These are phyloP conservation scores for Octodon degus DNA, from an alignment of 2,113 vertebrate genomes.

Conservation along the genomic window DNA sequence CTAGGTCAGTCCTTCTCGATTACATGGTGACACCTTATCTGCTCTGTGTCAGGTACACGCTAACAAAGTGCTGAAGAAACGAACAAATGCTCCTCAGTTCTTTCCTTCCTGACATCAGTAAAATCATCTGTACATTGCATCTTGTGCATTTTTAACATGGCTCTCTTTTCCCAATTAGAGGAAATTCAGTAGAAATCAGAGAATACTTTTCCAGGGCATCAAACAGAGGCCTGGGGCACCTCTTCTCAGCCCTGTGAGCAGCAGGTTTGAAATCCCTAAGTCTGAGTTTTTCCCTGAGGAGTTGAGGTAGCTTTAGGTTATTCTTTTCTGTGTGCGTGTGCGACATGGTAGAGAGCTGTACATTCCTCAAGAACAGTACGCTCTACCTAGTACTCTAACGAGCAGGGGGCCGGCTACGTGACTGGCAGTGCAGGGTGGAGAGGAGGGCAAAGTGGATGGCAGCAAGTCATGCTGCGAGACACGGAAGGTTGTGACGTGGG, in stretches of 20 bases:
- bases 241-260: neutral
- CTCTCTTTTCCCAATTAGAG: neutral
- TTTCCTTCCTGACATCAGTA: neutral
- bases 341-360: neutral
- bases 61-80: constrained; percentile 27
- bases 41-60: neutral
- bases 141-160: neutral
- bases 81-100: neutral
- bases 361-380: neutral
- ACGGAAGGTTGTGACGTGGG: neutral
- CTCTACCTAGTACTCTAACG: neutral
- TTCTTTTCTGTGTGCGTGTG: neutral
- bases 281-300: neutral
- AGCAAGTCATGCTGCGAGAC: constrained; percentile 2
- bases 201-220: neutral
- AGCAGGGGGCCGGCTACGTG: neutral
- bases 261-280: neutral
- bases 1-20: neutral
- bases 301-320: neutral
- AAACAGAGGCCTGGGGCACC: neutral
- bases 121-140: neutral
- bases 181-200: neutral
- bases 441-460: neutral
- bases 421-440: neutral
- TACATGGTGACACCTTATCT: neutral